Base-by-base conservation (phyloP, 2,797 vertebrate species). In the Buceros bicornis region DNA sequence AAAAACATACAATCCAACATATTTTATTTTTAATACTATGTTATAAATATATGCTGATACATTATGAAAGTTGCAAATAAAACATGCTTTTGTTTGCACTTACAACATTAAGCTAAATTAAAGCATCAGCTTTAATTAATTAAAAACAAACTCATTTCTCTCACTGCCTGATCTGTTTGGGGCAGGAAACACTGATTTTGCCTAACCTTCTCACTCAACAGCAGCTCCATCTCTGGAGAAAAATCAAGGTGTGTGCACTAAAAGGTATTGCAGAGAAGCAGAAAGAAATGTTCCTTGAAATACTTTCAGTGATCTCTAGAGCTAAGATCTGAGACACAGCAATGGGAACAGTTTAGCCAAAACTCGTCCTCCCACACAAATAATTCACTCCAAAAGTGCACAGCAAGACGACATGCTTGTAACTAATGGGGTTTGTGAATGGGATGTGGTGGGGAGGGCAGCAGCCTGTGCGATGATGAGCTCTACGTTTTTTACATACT, bases 21-120 rank as follows among this genome's bases (percentile, higher is more conserved):
- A 48, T 26, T 88, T 89, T 92, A 13, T 89, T 97, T 95, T 94
- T 87, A 93, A 84, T 89, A 18, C 20, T 56, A 17, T 45, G 10
- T 67, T 87, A 67, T 76, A 94, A 93, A 84, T 71, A 28, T 16
- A 71, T 57, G 69, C 70, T 71, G 85, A 73, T 85, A 33, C 3
- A 1, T 50, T 76, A 67, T 31, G 42, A 89, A 96, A 61, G 73
- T 37, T 79, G 57, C 57, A 79, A 83, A 89, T 81, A 82, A 95
- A 95, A 87, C 47, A 31, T 16, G 9, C 31, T 88, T 95, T 81
- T 2, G 1, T 94, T 96, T 88, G 64, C 47, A 12, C 31, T 94
- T 79, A 48, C 8, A n/a, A n/a, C 66, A 76, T 95, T 81, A 93
- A 78, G 71, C 33, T 87, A 95, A 95, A 96, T 96, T 86, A 94